Evolutionary conservation across 92 coral and sea anemone species (phyloP), one percentile per base, ranked within the genome.

Genomic region (Metridium senile): DNA sequence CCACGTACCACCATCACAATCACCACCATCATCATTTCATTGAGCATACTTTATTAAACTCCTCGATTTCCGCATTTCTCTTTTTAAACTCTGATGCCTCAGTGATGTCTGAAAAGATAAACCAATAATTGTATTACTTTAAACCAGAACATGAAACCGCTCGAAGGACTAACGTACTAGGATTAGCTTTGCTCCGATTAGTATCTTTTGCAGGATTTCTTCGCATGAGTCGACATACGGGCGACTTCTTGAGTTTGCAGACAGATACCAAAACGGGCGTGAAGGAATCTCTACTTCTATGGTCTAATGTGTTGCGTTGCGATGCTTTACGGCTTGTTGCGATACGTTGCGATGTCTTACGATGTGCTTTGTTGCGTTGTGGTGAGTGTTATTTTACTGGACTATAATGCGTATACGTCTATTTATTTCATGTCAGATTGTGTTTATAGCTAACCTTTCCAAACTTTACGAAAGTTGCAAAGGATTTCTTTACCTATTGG

Each of bases 1-100:
- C 6, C 6, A 39, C 8, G 13, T 13, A 4, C 13, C 13, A 39
- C 49, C 49, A 4, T 39, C 49, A 39, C 13, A 6, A 6, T 39
- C 13, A 13, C 13, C 13, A 6, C 49, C 49, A 39, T 39, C 13
- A 6, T 4, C 6, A 39, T 4, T n/a, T n/a, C n/a, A n/a, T n/a
- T n/a, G n/a, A n/a, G 16, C 59, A 3, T 45, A 89, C 86, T 78
- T 80, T 84, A 75, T 88, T 88, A 35, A 66, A 88, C 62, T 84
- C 89, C 1, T 69, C 89, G 30, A 84, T 71, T 9, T 77, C 89
- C 22, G 79, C 71, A 58, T 84, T 68, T 54, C 92, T 66, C 64
- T 88, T 84, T 26, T 28, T 77, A 64, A 88, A 79, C 77, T 88
- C 92, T 59, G 87, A 68, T 11, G 79, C 72, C 53, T 78, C 85